A percentile compares a stretch with the other conserved stretches of the same genome.
Conservation (phyloP, 2,888 invertebrate species). For the Ommatoiulus sabulosus region DNA sequence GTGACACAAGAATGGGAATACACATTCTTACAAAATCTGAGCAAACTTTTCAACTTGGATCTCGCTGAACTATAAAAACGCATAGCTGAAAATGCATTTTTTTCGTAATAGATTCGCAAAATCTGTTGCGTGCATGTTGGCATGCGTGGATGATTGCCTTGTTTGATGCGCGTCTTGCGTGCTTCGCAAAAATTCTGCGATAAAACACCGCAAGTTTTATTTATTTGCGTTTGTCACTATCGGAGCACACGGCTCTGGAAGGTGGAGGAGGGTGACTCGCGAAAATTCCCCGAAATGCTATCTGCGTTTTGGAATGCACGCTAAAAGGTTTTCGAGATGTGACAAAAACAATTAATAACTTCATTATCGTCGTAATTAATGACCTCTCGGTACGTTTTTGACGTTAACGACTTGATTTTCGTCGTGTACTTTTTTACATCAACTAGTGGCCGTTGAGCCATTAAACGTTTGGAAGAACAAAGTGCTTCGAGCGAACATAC, state of each 20-base stretch:
- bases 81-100: too few species aligned
- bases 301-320: background rate
- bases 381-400: background rate
- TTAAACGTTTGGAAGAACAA: too few species aligned
- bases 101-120: background rate
- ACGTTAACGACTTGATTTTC: background rate
- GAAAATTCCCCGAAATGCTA: background rate
- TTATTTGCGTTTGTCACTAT: background rate
- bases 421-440: background rate
- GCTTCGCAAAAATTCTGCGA: background rate
- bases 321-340: background rate
- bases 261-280: background rate
- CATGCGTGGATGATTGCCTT: background rate
- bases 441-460: background rate
- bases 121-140: background rate
- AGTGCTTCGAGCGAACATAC: too few species aligned
- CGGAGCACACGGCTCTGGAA: background rate
- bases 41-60: too few species aligned
- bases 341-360: conserved; percentile 1
- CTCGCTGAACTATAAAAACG: too few species aligned
- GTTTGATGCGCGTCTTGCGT: background rate
- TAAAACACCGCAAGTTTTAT: background rate
- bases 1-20: too few species aligned
- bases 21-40: too few species aligned
- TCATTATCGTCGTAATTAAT: background rate